Percentiles rank a stretch among this genome's conserved stretches.
Conservation (phyloP, 1,140 invertebrate genomes). For the Neelides sp. region DNA sequence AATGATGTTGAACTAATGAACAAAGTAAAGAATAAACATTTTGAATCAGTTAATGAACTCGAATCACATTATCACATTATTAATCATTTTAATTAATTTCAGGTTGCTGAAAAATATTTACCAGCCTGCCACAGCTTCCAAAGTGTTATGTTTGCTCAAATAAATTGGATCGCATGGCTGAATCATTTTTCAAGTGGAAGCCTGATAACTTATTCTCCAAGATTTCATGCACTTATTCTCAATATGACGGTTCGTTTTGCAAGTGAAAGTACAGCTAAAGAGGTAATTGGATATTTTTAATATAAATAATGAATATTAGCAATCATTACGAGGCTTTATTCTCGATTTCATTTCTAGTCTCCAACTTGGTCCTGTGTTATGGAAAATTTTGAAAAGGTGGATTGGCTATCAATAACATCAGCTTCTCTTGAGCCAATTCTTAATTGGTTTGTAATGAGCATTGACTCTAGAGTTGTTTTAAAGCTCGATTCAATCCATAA, state of each 20-base stretch:
- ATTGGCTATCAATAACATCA: constrained; percentile 57
- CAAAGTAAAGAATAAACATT: constrained; percentile 39
- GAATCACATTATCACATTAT: constrained; percentile 6
- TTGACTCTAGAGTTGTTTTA: constrained; percentile 56
- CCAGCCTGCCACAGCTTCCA: constrained; percentile 58
- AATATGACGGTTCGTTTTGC: constrained; percentile 54
- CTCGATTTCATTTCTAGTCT: constrained; percentile 33
- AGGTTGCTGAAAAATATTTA: constrained; percentile 50
- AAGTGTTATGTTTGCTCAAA: constrained; percentile 51
- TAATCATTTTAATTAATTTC: constrained; percentile 13
- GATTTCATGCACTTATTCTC: constrained; percentile 46
- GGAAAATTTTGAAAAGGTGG: constrained; percentile 49
- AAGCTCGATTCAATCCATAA: constrained; percentile 38
- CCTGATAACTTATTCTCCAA: constrained; percentile 16
- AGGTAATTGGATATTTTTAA: constrained; percentile 35
- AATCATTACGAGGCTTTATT: not conserved
- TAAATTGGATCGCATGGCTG: constrained; percentile 45
- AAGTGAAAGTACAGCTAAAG: constrained; percentile 55
- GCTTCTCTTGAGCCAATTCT: constrained; percentile 51
- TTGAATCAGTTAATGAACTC: not conserved
- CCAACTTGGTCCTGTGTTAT: constrained; percentile 44
- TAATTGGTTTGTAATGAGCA: constrained; percentile 64
- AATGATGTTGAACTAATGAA: constrained; percentile 58
- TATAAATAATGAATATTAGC: not conserved
- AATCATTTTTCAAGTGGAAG: constrained; percentile 17